phyloP scores from a whole-genome alignment of 2,888 invertebrate species.

The Pseudanteris insignis region DNA sequence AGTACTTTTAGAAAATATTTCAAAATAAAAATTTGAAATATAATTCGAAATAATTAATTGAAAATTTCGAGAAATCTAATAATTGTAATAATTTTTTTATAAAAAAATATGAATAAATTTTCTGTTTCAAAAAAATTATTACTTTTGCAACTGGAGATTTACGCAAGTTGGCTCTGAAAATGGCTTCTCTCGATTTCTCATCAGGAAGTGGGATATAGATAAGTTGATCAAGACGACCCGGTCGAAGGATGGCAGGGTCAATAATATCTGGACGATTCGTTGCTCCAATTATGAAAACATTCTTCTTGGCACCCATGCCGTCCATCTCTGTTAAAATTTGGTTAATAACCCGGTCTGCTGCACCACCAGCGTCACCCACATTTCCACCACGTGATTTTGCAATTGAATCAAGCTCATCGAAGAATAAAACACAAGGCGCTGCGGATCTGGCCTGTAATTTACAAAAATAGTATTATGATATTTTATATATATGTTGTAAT shows the following conservation, averaged over 20 bases:
- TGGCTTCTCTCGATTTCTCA: slow-evolving; percentile 95
- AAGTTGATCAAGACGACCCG: slow-evolving; percentile 97
- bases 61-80: no score
- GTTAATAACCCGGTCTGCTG: slow-evolving; percentile 99
- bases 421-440: slow-evolving; percentile 98
- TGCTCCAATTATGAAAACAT: slow-evolving; percentile 98
- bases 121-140: background rate
- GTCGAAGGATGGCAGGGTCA: slow-evolving; percentile 98
- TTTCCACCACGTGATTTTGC: slow-evolving; percentile 98
- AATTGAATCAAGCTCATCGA: slow-evolving; percentile 99
- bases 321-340: slow-evolving; percentile 99
- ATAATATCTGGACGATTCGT: slow-evolving; percentile 97
- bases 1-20: no score
- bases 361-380: slow-evolving; percentile 97
- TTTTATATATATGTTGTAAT: no score
- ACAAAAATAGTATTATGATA: no score
- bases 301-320: slow-evolving; percentile 99
- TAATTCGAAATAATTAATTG: no score
- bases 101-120: background rate
- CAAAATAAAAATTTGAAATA: no score
- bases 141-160: slow-evolving; percentile 94
- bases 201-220: slow-evolving; percentile 99
- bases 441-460: slow-evolving; percentile 96
- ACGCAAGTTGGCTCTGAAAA: slow-evolving; percentile 93
- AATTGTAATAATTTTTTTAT: background rate